These are phyloP conservation scores for Dryas iulia DNA, from an alignment of 1,140 invertebrate genomes.

Conservation along the genomic window DNA sequence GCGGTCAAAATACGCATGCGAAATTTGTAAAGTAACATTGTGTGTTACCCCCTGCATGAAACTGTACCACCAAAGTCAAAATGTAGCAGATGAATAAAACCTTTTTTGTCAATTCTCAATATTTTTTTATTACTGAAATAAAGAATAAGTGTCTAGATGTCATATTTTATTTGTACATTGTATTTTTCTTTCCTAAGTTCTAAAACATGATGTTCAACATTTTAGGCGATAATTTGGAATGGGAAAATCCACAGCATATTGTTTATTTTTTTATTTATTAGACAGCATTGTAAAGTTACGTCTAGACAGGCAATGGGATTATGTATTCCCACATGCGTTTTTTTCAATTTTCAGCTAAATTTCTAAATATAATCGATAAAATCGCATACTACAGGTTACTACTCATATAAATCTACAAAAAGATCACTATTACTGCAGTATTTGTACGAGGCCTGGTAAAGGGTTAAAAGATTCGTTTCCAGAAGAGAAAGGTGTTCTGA, in stretches of 20 bases:
- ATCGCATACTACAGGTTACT: slow-evolving; percentile 1
- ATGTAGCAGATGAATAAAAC: neutral
- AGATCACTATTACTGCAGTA: neutral
- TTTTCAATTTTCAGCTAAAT: neutral
- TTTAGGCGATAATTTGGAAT: neutral
- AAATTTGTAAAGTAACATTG: slow-evolving; percentile 24
- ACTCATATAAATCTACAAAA: slow-evolving; percentile 2
- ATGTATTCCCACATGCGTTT: neutral
- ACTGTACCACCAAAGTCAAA: neutral
- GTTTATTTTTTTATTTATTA: neutral
- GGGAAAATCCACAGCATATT: neutral
- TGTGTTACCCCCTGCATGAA: slow-evolving; percentile 6
- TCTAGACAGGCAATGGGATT: neutral
- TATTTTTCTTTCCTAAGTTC: neutral
- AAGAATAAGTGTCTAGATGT: neutral
- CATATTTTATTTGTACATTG: neutral
- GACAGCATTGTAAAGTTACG: neutral
- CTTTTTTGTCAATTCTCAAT: neutral
- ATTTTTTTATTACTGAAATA: neutral
- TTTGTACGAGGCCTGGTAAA: slow-evolving; percentile 1
- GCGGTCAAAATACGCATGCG: slow-evolving; percentile 20
- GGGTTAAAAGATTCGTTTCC: too few relatives aligned
- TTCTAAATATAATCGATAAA: slow-evolving; percentile 2
- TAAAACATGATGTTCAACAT: neutral
- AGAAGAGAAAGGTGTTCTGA: too few relatives aligned